Conservation (phyloP, 2,888 invertebrate genomes). For the Hipparchia sbordonii region DNA sequence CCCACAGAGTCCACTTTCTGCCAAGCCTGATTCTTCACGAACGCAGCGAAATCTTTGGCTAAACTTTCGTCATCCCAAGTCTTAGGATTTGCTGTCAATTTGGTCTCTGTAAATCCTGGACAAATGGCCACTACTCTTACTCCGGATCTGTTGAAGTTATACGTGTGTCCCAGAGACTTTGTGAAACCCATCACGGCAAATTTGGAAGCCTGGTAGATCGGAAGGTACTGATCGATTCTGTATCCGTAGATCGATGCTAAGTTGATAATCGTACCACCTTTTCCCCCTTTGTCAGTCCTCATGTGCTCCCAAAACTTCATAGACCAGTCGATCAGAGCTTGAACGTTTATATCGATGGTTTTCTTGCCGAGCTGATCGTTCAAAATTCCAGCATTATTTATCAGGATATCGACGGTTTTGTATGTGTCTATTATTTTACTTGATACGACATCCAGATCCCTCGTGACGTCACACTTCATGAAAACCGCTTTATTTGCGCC, state of each 20-base stretch:
- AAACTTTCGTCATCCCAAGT: slow-evolving; percentile 41
- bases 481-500: slow-evolving; percentile 74
- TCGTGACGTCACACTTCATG: slow-evolving; percentile 77
- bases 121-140: slow-evolving; percentile 80
- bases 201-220: slow-evolving; percentile 85
- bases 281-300: slow-evolving; percentile 79
- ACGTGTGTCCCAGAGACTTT: slow-evolving; percentile 69
- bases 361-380: slow-evolving; percentile 49
- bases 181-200: slow-evolving; percentile 75
- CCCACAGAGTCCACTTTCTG: slow-evolving; percentile 58
- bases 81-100: slow-evolving; percentile 41
- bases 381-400: slow-evolving; percentile 72
- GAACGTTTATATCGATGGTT: slow-evolving; percentile 64
- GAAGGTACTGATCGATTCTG: slow-evolving; percentile 72
- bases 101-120: slow-evolving; percentile 78
- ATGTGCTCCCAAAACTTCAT: slow-evolving; percentile 83
- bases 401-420: slow-evolving; percentile 65
- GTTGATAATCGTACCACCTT: slow-evolving; percentile 86
- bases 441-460: slow-evolving; percentile 65
- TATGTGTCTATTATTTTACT: slow-evolving; percentile 55
- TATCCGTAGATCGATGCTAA: slow-evolving; percentile 84
- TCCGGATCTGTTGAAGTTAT: slow-evolving; percentile 71
- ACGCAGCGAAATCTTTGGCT: slow-evolving; percentile 43
- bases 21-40: slow-evolving; percentile 48
- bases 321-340: slow-evolving; percentile 62